Base-by-base conservation (phyloP, 2,888 invertebrate genomes). In the Perithous albicinctus region DNA sequence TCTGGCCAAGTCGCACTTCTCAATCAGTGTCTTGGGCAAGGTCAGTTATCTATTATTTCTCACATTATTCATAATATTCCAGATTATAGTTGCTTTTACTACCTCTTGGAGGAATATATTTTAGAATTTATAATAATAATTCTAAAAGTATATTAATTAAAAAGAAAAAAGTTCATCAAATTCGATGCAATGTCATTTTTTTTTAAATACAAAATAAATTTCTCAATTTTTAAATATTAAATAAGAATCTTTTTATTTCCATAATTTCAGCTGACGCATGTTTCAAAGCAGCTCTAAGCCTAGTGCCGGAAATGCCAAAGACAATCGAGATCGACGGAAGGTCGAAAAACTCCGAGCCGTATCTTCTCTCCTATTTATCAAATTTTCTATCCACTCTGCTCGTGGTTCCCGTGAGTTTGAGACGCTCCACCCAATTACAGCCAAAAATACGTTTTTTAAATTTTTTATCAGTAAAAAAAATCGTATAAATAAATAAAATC, bases 1-100 rank as follows among this genome's bases (percentile, higher is more conserved):
- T 96, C 97, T 12, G 98, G 98, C 18, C 97, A 98, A 93, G 96
- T 97, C 56, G 98, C 98, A 26, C 94, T 99, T 80, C 94, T 97
- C 76, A 98, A 98, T 94, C 96, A 96, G 88, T 98, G 98, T 91
- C 94, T 98, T 74, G 98, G 98, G 56, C 99, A 99, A 95, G 97
- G 97, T 97, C 92, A 83, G 48, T 59, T 59, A 1, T 54, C 5
- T 23, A 26, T n/a, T n/a, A n/a, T n/a, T n/a, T n/a, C n/a, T 48
- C 6, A 2, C n/a, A 15, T 15, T 3, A 43, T n/a, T 15, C 5
- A 3, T 43, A 15, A 15, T 15, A 43, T n/a, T 38, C 0, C 0
- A 43, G 4, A 43, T 43, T 15, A 3, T 12, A 41, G 2, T 43
- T 5, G 6, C n/a, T 15, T 5, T 43, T 5, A 6, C n/a, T 43